These are phyloP conservation scores for Trachythela sp. DNA, from an alignment of 64 coral and sea anemone genomes.

Conservation along the genomic window DNA sequence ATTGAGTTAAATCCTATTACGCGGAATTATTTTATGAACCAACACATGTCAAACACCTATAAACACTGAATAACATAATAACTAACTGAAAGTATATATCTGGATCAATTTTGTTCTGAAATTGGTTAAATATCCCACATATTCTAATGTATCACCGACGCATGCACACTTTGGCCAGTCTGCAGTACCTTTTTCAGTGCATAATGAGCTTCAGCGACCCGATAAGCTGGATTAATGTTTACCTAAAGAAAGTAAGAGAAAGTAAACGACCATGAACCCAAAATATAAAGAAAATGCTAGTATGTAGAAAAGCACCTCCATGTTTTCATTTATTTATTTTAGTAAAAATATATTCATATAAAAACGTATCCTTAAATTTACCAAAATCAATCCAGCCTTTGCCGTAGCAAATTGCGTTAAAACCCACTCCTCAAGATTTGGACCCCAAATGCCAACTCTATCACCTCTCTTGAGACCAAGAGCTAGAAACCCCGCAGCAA, in stretches of 20 bases:
- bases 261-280: too few species aligned
- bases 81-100: too few species aligned
- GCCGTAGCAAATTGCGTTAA: conserved; percentile 94
- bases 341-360: too few species aligned
- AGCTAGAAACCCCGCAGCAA: conserved; percentile 80
- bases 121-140: too few species aligned
- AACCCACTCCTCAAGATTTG: conserved; percentile 87
- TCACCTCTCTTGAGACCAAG: conserved; percentile 86
- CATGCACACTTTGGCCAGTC: not conserved
- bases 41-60: too few species aligned
- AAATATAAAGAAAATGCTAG: too few species aligned
- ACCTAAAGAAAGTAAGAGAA: conserved; percentile 45
- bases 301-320: too few species aligned
- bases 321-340: not conserved
- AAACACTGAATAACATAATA: too few species aligned
- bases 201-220: conserved; percentile 80
- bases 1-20: too few species aligned
- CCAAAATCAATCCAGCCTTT: conserved; percentile 83
- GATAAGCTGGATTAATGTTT: conserved; percentile 93
- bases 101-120: too few species aligned
- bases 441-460: conserved; percentile 91
- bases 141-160: too few species aligned
- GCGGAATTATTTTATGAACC: too few species aligned
- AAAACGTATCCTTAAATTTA: not conserved
- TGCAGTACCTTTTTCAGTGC: conserved; percentile 80